Evolutionary conservation across 2,888 invertebrate genomes (phyloP).

Genomic region (Brachypterus glaber): DNA sequence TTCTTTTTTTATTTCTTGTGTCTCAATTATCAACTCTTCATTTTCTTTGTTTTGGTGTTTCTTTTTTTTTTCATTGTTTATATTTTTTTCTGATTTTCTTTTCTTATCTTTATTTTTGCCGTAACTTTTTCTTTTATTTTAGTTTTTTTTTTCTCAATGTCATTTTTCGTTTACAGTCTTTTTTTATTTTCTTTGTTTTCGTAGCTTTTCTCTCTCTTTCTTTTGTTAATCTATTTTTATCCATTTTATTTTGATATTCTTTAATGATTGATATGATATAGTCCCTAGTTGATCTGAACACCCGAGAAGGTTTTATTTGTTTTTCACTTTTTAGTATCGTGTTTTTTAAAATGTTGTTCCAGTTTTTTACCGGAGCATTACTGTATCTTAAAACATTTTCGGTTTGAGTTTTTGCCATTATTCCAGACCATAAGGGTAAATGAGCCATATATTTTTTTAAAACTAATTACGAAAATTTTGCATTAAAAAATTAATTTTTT

Average conservation of each 20-base stretch:
- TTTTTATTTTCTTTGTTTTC: too few species aligned
- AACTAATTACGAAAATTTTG: constrained; percentile 1
- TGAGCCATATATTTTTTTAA: constrained; percentile 7
- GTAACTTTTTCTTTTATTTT: too few species aligned
- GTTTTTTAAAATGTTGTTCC: constrained; percentile 6
- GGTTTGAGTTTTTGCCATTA: not conserved
- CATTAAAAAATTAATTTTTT: too few species aligned
- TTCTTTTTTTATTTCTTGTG: too few species aligned
- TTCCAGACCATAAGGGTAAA: constrained; percentile 7
- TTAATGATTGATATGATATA: constrained; percentile 6
- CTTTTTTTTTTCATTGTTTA: too few species aligned
- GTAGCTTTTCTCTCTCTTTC: too few species aligned
- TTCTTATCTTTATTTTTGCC: too few species aligned
- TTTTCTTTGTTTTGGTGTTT: too few species aligned
- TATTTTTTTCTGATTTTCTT: too few species aligned
- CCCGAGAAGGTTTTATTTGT: constrained; percentile 3
- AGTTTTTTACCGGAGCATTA: constrained; percentile 5
- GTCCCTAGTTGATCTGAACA: not conserved
- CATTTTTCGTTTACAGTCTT: too few species aligned
- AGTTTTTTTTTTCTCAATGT: too few species aligned
- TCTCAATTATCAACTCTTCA: too few species aligned
- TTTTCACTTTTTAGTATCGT: constrained; percentile 5
- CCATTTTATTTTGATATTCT: constrained; percentile 2
- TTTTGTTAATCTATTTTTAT: constrained; percentile 1
- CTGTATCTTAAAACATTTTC: constrained; percentile 7